Base-by-base conservation (phyloP, 2,888 invertebrate genomes). In the Mongoloraphidia duomilia region DNA sequence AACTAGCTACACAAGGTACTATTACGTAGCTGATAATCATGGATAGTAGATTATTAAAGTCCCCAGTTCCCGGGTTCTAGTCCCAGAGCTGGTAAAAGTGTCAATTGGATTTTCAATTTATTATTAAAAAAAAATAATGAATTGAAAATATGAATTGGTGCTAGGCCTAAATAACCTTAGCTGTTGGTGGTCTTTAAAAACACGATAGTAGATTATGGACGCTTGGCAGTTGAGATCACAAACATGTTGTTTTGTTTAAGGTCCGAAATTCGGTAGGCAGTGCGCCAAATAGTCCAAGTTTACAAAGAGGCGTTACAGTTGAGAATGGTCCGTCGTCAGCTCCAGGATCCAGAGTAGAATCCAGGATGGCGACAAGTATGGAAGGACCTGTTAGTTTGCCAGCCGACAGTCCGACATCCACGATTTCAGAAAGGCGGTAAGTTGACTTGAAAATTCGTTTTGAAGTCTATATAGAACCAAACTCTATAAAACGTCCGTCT, bases 371-470 rank as follows among this genome's bases (percentile, higher is more conserved):
- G 51, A 75, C 77, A 58, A 76, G 76, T 62, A 74, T 76, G 58
- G 79, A 78, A 58, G 77, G 76, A 41, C 73, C 74, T 17, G 70
- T 70, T 49, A 74, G 74, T 57, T 65, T 75, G 56, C 76, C 75
- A 12, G 58, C 59, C 13, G 61, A 60, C 50, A 58, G 56, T 50
- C 59, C 60, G 10, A 53, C 54, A 14, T 54, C 53, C 8, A 53
- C 54, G n/a, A 51, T 53, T 41, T 55, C 50, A 12, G 55, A 55
- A 43, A 50, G 52, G 49, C 51, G 53, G 55, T 57, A 49, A 42
- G 41, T 36, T 14, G 14, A 13, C 12, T 35, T 44, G 10, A 26
- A 26, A 6, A 26, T 34, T 37, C 13, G 11, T 46, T 9, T 46
- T 11, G 9, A n/a, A 26, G 11, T 43, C 12, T 10, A 9, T 8